A percentile compares a stretch with the other conserved stretches of the same genome.
phyloP scores from a whole-genome alignment of 2,797 vertebrate species.

The Diglossa cyanea region DNA sequence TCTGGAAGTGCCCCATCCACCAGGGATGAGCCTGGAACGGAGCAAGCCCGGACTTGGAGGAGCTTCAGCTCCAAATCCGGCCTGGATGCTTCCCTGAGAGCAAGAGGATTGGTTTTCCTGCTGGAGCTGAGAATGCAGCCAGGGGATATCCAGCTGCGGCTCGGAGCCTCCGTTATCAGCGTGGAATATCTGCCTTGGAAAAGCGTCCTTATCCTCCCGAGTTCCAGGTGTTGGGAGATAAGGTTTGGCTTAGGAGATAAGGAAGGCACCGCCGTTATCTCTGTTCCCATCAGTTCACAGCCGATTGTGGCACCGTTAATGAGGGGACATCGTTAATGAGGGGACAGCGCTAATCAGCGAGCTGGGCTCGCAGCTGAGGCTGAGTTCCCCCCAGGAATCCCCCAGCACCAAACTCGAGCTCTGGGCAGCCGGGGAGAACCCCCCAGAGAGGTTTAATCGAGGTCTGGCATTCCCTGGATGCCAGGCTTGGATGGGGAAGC shows the following conservation, averaged over 20 bases:
- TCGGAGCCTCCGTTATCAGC: background rate
- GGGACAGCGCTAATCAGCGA: background rate
- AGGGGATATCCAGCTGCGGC: background rate
- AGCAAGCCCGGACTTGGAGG: background rate
- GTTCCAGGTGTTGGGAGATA: background rate
- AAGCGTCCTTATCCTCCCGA: background rate
- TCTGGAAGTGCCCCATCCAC: background rate
- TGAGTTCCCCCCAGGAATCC: background rate
- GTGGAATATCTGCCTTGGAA: background rate
- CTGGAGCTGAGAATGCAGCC: background rate
- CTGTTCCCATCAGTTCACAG: background rate
- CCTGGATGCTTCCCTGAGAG: background rate
- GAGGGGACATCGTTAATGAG: too few species aligned
- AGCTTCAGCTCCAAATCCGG: background rate
- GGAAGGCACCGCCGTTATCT: background rate
- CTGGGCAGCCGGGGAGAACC: background rate
- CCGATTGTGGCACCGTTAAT: background rate
- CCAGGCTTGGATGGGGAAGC: background rate
- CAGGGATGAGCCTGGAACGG: background rate
- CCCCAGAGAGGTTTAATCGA: background rate
- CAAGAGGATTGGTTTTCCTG: background rate
- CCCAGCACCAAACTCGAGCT: background rate
- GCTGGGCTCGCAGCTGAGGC: background rate
- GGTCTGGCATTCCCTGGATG: background rate
- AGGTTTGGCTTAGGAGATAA: background rate